Percentiles rank a stretch among this genome's conserved stretches.
Conservation (phyloP, 1,140 invertebrate species). For the Zaprionus taronus region DNA sequence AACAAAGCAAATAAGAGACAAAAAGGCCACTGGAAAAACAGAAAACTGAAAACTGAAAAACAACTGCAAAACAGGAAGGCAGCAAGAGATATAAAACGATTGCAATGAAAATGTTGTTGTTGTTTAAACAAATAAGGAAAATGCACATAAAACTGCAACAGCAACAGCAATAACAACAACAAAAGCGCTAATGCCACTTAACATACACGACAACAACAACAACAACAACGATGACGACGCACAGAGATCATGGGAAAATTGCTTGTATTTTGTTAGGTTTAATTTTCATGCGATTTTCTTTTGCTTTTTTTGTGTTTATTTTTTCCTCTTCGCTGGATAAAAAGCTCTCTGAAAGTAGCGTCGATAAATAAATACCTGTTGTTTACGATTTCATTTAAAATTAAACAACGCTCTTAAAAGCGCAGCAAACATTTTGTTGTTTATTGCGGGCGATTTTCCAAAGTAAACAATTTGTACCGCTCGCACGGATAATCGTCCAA, state of each 20-base stretch:
- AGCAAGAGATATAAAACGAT: slow-evolving; percentile 58
- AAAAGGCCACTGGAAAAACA: slow-evolving; percentile 38
- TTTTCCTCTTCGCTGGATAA: not conserved
- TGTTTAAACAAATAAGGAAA: slow-evolving; percentile 79
- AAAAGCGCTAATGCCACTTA: slow-evolving; percentile 49
- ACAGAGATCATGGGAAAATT: slow-evolving; percentile 77
- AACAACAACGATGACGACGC: slow-evolving; percentile 37
- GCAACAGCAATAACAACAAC: slow-evolving; percentile 41
- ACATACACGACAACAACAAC: slow-evolving; percentile 36
- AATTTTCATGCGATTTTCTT: slow-evolving; percentile 60
- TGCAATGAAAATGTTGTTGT: slow-evolving; percentile 69
- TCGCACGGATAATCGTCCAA: slow-evolving; percentile 51
- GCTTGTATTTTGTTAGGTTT: slow-evolving; percentile 57
- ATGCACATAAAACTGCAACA: slow-evolving; percentile 64
- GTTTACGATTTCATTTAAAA: slow-evolving; percentile 73
- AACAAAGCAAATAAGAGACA: slow-evolving; percentile 63
- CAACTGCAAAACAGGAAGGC: slow-evolving; percentile 49
- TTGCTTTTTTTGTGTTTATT: not conserved
- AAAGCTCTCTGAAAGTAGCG: slow-evolving; percentile 50
- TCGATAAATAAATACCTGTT: slow-evolving; percentile 66
- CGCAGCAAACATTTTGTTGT: slow-evolving; percentile 50
- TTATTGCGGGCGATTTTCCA: slow-evolving; percentile 66
- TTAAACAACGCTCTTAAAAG: slow-evolving; percentile 65
- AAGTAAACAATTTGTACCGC: slow-evolving; percentile 56
- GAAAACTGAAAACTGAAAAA: slow-evolving; percentile 10